Evolutionary conservation across 2,113 vertebrate species (phyloP).

Genomic region (Stigmatopora nigra): DNA sequence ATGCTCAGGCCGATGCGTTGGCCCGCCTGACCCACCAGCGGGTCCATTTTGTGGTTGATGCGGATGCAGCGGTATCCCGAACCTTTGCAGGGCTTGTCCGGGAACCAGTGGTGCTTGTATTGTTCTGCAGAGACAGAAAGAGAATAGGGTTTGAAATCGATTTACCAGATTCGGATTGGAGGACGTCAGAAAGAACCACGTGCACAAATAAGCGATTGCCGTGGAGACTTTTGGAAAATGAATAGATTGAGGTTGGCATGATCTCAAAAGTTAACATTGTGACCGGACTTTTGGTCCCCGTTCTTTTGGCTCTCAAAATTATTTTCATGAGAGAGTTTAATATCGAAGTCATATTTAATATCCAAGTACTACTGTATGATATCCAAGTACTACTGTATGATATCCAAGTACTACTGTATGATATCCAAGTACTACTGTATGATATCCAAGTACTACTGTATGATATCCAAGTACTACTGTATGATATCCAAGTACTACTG

Average conservation of each 20-base stretch:
- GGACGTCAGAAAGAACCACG: neutral
- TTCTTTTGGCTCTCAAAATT: no score
- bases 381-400: no score
- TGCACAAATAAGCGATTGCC: neutral
- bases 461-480: no score
- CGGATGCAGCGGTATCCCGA: conserved; percentile 98
- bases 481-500: no score
- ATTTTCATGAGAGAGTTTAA: no score
- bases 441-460: no score
- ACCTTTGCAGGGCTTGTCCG: conserved; percentile 95
- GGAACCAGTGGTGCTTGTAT: conserved; percentile 99
- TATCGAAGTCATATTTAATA: no score
- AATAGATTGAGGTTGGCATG: neutral
- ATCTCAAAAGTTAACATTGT: neutral
- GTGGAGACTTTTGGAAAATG: neutral
- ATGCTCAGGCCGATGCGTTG: conserved; percentile 95
- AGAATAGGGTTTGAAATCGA: neutral
- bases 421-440: no score
- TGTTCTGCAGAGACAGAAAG: conserved; percentile 75
- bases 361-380: no score
- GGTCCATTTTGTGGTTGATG: conserved; percentile 99
- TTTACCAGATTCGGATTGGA: neutral
- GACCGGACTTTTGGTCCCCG: no score
- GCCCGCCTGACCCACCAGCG: conserved; percentile 92
- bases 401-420: no score